These are phyloP conservation scores for Haliclona indistincta DNA, from an alignment of 37 sponge, comb jelly and placozoan genomes.

Conservation along the genomic window DNA sequence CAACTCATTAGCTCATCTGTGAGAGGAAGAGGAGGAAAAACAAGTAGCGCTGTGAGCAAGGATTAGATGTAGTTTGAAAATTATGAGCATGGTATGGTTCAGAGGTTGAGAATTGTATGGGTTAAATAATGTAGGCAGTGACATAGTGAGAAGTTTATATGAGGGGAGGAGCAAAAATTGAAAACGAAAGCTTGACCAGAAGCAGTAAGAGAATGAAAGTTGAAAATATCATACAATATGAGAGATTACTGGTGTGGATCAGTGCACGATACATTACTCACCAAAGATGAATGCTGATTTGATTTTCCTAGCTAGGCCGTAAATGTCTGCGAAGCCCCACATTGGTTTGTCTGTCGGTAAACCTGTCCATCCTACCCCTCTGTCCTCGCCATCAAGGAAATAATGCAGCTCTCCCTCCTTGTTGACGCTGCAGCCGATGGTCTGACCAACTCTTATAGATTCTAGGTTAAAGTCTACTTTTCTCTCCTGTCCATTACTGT, in stretches of 20 bases:
- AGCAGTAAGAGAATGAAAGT: too few species aligned
- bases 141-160: too few species aligned
- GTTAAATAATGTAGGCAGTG: too few species aligned
- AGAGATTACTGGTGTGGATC: not conserved
- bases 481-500: constrained; percentile 74
- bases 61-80: too few species aligned
- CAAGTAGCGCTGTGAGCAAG: too few species aligned
- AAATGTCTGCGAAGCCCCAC: constrained; percentile 89
- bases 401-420: constrained; percentile 77
- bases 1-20: constrained; percentile 79
- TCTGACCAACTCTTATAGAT: constrained; percentile 61
- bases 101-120: not conserved
- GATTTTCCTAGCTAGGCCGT: constrained; percentile 85
- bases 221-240: not conserved
- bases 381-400: constrained; percentile 70
- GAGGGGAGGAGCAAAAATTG: too few species aligned
- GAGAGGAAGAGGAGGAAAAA: not conserved
- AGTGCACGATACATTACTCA: constrained; percentile 24
- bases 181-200: too few species aligned
- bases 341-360: constrained; percentile 72
- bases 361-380: constrained; percentile 73
- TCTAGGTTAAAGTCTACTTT: constrained; percentile 83
- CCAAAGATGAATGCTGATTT: constrained; percentile 84
- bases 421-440: constrained; percentile 67
- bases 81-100: too few species aligned